Evolutionary conservation across 2,113 vertebrate genomes (phyloP).

Genomic region (Pygoscelis antarcticus): DNA sequence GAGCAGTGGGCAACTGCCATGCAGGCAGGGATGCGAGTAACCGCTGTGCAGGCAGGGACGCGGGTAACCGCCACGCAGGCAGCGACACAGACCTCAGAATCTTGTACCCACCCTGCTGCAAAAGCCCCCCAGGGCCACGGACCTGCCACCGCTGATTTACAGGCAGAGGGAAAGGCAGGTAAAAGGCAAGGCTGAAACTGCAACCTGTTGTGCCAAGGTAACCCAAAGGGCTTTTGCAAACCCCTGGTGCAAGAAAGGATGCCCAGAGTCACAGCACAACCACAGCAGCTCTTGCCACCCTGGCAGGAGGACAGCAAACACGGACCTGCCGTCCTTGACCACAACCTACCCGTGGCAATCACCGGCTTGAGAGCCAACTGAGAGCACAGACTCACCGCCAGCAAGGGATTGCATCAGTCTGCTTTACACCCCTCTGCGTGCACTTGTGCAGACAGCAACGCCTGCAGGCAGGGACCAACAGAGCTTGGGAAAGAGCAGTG

Average conservation of each 20-base stretch:
- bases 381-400: fast-evolving
- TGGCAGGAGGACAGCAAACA: neutral
- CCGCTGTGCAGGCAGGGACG: neutral
- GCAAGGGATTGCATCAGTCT: neutral
- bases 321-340: fast-evolving
- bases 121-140: fast-evolving
- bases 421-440: fast-evolving
- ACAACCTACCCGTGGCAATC: neutral
- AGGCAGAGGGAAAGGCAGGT: neutral
- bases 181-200: neutral
- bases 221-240: neutral
- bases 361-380: fast-evolving
- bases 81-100: neutral
- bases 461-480: neutral
- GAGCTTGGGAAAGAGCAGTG: neutral
- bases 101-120: neutral
- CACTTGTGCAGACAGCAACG: neutral
- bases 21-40: neutral
- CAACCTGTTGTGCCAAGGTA: neutral
- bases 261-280: neutral
- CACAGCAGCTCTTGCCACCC: fast-evolving
- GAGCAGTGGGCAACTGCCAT: neutral
- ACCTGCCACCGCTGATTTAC: fast-evolving
- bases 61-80: neutral
- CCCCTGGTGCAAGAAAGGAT: neutral